Evolutionary conservation across 2,888 invertebrate species (phyloP).

Genomic region (Tetranychus truncatus): DNA sequence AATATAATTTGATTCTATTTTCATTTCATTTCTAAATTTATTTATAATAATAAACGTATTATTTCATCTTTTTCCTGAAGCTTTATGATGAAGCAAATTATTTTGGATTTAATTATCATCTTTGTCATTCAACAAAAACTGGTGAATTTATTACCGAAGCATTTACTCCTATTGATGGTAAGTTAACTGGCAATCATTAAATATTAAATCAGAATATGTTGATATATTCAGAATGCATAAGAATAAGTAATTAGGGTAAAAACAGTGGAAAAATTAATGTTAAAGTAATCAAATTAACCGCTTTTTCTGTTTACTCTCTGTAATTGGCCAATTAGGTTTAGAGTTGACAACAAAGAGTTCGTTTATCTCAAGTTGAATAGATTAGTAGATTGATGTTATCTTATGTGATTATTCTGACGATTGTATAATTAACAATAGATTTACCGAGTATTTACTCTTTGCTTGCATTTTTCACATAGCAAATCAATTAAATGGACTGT

Average conservation of each 20-base stretch:
- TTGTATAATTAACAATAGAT: too few species aligned
- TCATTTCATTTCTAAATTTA: background rate
- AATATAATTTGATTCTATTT: background rate
- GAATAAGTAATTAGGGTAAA: too few species aligned
- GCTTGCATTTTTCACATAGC: background rate
- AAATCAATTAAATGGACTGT: background rate
- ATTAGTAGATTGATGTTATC: background rate
- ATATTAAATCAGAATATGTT: too few species aligned
- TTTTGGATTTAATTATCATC: background rate
- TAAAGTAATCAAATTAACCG: too few species aligned
- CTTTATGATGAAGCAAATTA: background rate
- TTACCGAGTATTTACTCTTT: too few species aligned
- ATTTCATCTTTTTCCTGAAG: background rate
- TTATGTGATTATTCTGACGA: too few species aligned
- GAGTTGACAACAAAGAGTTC: too few species aligned
- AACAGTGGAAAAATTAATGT: too few species aligned
- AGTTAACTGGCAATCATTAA: background rate
- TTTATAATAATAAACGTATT: background rate
- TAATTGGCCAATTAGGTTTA: too few species aligned
- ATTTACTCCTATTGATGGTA: background rate
- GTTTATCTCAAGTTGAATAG: background rate
- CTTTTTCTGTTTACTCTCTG: too few species aligned
- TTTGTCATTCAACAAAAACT: background rate
- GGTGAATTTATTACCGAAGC: background rate
- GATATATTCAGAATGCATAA: too few species aligned